Conservation (phyloP, 2,113 vertebrate genomes). For the Ginglymostoma cirratum region DNA sequence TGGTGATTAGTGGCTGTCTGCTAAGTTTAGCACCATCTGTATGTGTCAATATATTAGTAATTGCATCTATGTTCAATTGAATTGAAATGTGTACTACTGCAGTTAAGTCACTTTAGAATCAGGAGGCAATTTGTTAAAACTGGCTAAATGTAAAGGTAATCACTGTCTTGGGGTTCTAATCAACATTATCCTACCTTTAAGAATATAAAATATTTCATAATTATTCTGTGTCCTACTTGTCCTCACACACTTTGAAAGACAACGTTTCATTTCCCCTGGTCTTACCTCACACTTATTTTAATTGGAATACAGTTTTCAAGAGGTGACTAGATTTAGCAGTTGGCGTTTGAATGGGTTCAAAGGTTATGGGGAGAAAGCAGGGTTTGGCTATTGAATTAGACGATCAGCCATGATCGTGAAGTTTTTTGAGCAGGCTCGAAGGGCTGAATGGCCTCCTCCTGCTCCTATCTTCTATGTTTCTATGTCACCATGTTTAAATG, state of each 20-base stretch:
- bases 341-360: too few species aligned
- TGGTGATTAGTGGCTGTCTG: not conserved
- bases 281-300: not conserved
- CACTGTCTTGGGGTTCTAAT: not conserved
- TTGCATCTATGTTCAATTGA: not conserved
- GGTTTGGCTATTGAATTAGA: too few species aligned
- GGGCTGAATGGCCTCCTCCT: too few species aligned
- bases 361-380: too few species aligned
- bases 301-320: too few species aligned
- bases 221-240: not conserved
- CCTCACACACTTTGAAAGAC: not conserved
- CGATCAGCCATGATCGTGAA: too few species aligned
- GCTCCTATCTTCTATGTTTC: too few species aligned
- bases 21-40: not conserved
- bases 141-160: not conserved
- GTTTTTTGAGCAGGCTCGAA: too few species aligned
- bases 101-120: not conserved
- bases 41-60: not conserved
- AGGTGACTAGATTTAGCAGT: too few species aligned
- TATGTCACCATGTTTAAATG: not conserved
- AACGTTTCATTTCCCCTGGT: not conserved
- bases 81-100: not conserved
- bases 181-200: not conserved
- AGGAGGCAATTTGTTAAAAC: not conserved
- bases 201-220: not conserved